Base-by-base conservation (phyloP, 2,888 invertebrate species). In the Morpho helenor region DNA sequence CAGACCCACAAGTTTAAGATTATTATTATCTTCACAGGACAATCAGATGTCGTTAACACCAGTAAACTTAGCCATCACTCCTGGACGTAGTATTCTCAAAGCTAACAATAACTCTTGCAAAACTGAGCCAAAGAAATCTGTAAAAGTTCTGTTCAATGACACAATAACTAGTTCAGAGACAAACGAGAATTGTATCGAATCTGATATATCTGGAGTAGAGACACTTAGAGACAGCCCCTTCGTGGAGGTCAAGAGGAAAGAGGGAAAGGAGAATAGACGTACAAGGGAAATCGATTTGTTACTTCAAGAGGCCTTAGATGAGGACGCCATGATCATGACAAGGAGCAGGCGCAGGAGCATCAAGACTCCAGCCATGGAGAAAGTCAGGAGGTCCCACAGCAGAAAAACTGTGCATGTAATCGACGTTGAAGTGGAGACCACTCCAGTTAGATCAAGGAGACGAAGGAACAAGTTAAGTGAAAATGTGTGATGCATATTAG, bases 31-130 rank as follows among this genome's bases (percentile, higher is more conserved):
- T 7, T 67, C 63, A 43, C 71, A 79, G 76, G 57, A 65, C 41
- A 73, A 68, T 31, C 31, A 5, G 31, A 31, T 68, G 75, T 80
- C 76, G 0, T 22, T 75, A 16, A 74, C 75, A 0, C 75, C 77
- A 0, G 66, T 83, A 7, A 75, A 81, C 61, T 45, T 78, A 0
- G 59, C 69, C 45, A 84, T 84, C 0, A 88, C 88, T 0, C 88
- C 89, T 0, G 84, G 77, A 0, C 79, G 84, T 1, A 88, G 89
- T 62, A 88, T 89, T 45, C 77, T 89, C 3, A 89, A 89, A 1
- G 68, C 71, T 0, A 66, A 62, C 2, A 71, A 64, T 7, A 78
- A 76, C 62, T 66, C 77, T 31, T 0, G 64, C 61, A 40, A 52
- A 0, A 73, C 73, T 2, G 46, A 57, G 6, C 57, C 65, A 42